Evolutionary conservation across 2,113 vertebrate genomes (phyloP).

Genomic region (Aptenodytes forsteri): DNA sequence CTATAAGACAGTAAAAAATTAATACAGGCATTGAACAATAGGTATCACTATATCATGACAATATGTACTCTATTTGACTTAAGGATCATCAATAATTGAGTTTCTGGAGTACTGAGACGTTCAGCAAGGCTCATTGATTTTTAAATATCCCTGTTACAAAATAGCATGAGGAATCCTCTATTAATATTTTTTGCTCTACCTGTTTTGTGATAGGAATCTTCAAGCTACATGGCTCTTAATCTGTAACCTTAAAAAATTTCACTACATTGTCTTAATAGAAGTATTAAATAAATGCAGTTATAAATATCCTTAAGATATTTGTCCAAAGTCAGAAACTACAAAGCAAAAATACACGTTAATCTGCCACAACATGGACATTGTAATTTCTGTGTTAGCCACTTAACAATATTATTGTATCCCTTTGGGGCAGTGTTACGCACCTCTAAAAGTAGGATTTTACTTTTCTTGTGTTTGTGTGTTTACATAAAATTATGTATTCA

Average conservation of each 20-base stretch:
- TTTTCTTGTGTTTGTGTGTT: not conserved
- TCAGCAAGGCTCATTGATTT: not conserved
- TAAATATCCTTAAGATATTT: not conserved
- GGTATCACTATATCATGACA: not conserved
- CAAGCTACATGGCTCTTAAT: not conserved
- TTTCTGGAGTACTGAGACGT: not conserved
- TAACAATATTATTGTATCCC: not conserved
- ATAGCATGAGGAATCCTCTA: not conserved
- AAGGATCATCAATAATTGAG: not conserved
- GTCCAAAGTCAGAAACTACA: not conserved
- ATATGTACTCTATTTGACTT: not conserved
- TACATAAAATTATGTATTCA: not conserved
- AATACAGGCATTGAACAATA: not conserved
- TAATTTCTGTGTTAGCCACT: not conserved
- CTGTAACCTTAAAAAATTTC: not conserved
- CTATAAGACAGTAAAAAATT: not conserved
- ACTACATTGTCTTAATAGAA: not conserved
- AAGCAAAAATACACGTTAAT: not conserved
- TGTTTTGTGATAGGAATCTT: not conserved
- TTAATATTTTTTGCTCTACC: not conserved
- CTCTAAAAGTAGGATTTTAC: not conserved
- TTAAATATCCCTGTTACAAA: not conserved
- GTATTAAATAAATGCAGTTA: not conserved
- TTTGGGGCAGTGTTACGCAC: not conserved
- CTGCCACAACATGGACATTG: not conserved